Percentiles rank a stretch among this genome's conserved stretches.
These are phyloP conservation scores for Notolepis coatsorum DNA, from an alignment of 2,797 vertebrate genomes.

Conservation along the genomic window DNA sequence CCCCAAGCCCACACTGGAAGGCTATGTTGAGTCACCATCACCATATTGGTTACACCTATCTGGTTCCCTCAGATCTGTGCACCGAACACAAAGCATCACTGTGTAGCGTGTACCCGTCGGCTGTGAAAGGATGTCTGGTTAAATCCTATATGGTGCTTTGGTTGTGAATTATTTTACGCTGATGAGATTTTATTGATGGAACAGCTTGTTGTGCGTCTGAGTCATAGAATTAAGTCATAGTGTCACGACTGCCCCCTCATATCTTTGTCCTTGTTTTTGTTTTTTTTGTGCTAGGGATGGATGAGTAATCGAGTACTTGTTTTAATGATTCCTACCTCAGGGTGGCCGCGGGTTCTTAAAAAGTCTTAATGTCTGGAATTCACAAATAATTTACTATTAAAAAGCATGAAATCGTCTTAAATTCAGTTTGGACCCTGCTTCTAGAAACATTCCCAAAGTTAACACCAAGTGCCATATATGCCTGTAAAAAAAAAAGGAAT, in stretches of 20 bases:
- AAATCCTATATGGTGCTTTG: background rate
- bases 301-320: too few species aligned
- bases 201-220: too few species aligned
- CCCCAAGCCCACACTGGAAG: slow-evolving; percentile 17
- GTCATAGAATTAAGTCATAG: background rate
- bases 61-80: slow-evolving; percentile 25
- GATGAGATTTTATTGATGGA: background rate
- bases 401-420: too few species aligned
- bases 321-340: too few species aligned
- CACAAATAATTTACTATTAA: too few species aligned
- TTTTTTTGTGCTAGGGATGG: background rate
- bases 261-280: background rate
- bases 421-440: too few species aligned
- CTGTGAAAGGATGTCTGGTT: background rate
- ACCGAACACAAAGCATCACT: background rate
- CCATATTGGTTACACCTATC: slow-evolving; percentile 26
- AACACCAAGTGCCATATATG: too few species aligned
- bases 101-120: background rate
- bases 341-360: too few species aligned
- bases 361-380: too few species aligned
- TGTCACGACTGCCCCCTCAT: too few species aligned
- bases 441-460: too few species aligned
- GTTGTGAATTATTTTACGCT: background rate
- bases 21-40: slow-evolving; percentile 20
- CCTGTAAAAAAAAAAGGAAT: too few species aligned